Evolutionary conservation across 1,140 invertebrate genomes (phyloP).

Genomic region (Wasmannia auropunctata): DNA sequence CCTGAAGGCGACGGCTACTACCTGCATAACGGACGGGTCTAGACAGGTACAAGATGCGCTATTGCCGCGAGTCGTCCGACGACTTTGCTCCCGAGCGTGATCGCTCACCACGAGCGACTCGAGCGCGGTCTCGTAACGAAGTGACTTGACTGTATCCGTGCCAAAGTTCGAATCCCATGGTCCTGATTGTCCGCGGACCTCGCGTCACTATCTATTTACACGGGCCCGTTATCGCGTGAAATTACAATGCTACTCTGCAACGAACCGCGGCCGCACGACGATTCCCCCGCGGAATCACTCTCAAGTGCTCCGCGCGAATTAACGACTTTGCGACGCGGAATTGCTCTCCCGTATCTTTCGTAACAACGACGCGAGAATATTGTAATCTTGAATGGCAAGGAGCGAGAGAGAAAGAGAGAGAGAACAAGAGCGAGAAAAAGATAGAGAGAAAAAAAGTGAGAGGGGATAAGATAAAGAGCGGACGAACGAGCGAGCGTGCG

Average conservation of each 20-base stretch:
- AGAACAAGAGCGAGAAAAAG: neutral
- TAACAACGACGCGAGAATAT: neutral
- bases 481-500: neutral
- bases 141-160: neutral
- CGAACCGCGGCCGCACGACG: neutral
- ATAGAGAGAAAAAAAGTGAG: neutral
- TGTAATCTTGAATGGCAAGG: neutral
- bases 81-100: neutral
- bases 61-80: neutral
- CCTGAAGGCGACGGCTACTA: neutral
- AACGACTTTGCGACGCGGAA: neutral
- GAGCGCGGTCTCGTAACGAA: neutral
- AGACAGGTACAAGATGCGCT: neutral
- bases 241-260: too few relatives aligned
- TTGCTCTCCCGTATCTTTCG: neutral
- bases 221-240: neutral
- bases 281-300: neutral
- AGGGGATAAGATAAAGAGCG: neutral
- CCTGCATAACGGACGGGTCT: conserved; percentile 9
- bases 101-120: neutral
- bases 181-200: neutral
- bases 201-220: neutral
- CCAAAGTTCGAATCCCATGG: neutral
- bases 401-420: neutral
- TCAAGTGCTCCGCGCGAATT: neutral